Evolutionary conservation across 2,888 invertebrate species (phyloP), one percentile per base, ranked within the genome.

Genomic region (Eupsilia transversa): DNA sequence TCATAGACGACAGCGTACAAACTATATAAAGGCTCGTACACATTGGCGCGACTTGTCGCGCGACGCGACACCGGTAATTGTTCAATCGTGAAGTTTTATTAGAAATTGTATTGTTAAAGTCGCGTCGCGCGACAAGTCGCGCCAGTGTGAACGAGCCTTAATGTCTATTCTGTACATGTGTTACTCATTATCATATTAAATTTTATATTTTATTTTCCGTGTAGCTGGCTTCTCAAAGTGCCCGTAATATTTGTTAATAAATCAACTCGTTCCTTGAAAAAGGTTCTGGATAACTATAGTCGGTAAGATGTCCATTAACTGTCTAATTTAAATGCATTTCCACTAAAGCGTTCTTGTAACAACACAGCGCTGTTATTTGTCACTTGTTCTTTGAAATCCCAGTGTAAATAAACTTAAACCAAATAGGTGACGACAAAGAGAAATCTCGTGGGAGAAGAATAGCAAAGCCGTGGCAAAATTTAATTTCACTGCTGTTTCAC

Each of bases 401-500:
- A 80, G 84, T 79, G 84, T 86, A 89, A 88, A 88, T 86, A 88
- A 87, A 79, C 84, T 80, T 81, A 81, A 85, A 87, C 85, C 85
- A 86, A 80, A 87, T 87, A 89, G 83, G 82, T 72, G 72, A 61
- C 49, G 65, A 75, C 66, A 82, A 82, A 72, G 83, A 46, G 81
- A 86, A 88, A 84, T 78, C 82, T 79, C 59, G 59, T 77, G 74
- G 59, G 80, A 72, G 72, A 88, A 90, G 88, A 89, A 90, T 87
- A 86, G 86, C 86, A 80, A 74, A 80, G 86, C 80, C 83, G 80
- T 80, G 82, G 88, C 88, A 68, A 68, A 91, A 91, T 92, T 91
- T 89, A 90, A 92, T 92, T 91, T 91, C 84, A 83, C 88, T 84
- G 82, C 82, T 89, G 87, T 87, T 88, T 88, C n/a, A 83, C 86